These are phyloP conservation scores for Isaurus tuberculatus DNA, from an alignment of 92 coral and sea anemone genomes.

Conservation along the genomic window DNA sequence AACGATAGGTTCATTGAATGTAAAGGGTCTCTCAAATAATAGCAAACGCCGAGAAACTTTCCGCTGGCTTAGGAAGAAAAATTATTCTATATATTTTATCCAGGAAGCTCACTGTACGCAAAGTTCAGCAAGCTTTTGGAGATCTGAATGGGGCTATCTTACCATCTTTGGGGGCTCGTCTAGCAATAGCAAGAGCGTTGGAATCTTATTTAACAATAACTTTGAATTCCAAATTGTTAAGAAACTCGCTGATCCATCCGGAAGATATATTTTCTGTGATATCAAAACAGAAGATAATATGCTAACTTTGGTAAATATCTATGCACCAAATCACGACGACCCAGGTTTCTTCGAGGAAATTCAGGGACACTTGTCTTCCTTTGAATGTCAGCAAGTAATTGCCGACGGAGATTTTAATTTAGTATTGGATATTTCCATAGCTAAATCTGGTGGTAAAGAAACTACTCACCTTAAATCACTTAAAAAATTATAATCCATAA, in stretches of 20 bases:
- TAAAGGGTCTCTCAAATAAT: conserved; percentile 18
- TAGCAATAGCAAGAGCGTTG: neutral
- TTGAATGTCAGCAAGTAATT: conserved; percentile 10
- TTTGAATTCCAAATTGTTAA: conserved; percentile 14
- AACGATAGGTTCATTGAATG: conserved; percentile 3
- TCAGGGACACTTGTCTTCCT: neutral
- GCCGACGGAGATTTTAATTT: conserved; percentile 12
- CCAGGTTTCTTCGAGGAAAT: conserved; percentile 1
- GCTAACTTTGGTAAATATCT: conserved; percentile 3
- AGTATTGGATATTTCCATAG: conserved; percentile 37
- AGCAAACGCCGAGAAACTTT: conserved; percentile 23
- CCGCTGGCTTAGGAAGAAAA: conserved; percentile 2
- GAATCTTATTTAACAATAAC: neutral
- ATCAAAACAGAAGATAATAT: conserved; percentile 18
- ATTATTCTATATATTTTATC: neutral
- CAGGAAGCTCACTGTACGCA: conserved; percentile 13
- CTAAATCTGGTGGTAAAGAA: conserved; percentile 34
- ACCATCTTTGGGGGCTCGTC: conserved; percentile 13
- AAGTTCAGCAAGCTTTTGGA: neutral
- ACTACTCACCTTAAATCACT: conserved; percentile 30
- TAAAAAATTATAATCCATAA: conserved; percentile 2
- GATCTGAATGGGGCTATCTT: conserved; percentile 5
- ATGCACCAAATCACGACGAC: conserved; percentile 23
- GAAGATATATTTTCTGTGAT: conserved; percentile 13
- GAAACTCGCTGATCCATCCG: neutral